Conservation (phyloP, 1,140 invertebrate species). For the Drosophila burlai region DNA sequence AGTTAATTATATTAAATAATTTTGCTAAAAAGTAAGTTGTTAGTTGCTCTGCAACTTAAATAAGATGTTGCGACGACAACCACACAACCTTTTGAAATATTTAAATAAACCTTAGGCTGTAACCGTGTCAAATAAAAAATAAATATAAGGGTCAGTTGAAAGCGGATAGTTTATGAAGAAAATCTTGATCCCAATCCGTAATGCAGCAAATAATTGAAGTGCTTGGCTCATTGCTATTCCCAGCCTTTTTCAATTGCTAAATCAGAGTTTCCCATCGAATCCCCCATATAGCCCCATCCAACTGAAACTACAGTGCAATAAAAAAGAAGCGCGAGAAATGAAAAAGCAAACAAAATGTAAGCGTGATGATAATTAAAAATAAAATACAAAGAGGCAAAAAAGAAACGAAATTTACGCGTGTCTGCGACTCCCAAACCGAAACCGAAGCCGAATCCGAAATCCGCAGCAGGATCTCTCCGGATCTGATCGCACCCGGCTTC, state of each 20-base stretch:
- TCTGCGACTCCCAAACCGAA: conserved; percentile 40
- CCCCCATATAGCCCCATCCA: conserved; percentile 29
- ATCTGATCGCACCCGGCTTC: conserved; percentile 50
- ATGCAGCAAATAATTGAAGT: not conserved
- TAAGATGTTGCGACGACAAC: not conserved
- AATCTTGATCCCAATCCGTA: not conserved
- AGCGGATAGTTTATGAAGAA: not conserved
- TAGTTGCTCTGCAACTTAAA: too few species aligned
- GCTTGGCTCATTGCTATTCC: conserved; percentile 5
- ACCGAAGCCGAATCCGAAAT: conserved; percentile 8
- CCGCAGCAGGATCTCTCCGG: conserved; percentile 57
- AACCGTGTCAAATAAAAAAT: not conserved
- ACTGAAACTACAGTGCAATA: conserved; percentile 60
- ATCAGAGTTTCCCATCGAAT: conserved; percentile 40
- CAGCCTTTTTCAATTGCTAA: conserved; percentile 48
- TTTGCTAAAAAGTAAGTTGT: not conserved
- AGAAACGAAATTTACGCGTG: conserved; percentile 53
- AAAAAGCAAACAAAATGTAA: conserved; percentile 69
- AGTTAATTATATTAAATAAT: not conserved
- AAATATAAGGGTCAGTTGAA: not conserved
- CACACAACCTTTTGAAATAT: too few species aligned
- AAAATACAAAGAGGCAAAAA: conserved; percentile 36
- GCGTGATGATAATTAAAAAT: conserved; percentile 67
- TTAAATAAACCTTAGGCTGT: not conserved
- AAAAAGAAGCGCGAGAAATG: conserved; percentile 44